Base-by-base conservation (phyloP, 1,140 invertebrate genomes). In the Anastrepha obliqua region DNA sequence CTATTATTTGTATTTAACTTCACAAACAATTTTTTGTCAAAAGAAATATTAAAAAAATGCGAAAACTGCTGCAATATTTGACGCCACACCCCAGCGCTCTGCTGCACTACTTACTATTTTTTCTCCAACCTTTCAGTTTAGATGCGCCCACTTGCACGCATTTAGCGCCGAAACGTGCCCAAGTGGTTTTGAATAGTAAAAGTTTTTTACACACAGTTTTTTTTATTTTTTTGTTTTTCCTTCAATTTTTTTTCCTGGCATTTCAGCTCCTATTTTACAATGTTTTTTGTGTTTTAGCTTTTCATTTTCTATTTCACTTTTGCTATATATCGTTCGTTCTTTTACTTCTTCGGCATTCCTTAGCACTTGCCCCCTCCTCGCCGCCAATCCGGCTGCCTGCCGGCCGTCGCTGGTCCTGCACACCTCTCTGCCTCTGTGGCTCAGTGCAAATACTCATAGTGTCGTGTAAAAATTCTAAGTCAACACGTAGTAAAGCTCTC, bases 401-500 rank as follows among this genome's bases (percentile, higher is more conserved):
- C 15, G 8, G 13, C 8, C 60, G 9, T 62, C n/a, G 9, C n/a
- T 20, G 39, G 13, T 47, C n/a, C 13, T 6, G 42, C 51, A 29
- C 51, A 55, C 51, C 51, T 11, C 51, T 55, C 51, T 11, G 51
- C 51, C 11, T 47, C 13, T 67, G 44, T 15, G 47, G 70, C 17
- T 42, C 17, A 17, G 17, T 55, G 74, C 74, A 81, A 81, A 81
- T 81, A 81, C 74, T 55, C 47, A 29, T 51, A 55, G 74, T 81
- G 74, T 81, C 74, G 74, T 55, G 74, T 81, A 81, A 81, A 74
- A 81, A 81, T 81, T 81, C 47, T 81, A 81, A 81, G 74, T 81
- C 47, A 81, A 81, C 74, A 74, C 74, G 20, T 81, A 81, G 74
- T 29, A 29, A 55, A 81, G 74, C 74, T 58, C 74, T 81, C 74